These are phyloP conservation scores for Myzus persicae DNA, from an alignment of 1,140 invertebrate species.

Conservation along the genomic window DNA sequence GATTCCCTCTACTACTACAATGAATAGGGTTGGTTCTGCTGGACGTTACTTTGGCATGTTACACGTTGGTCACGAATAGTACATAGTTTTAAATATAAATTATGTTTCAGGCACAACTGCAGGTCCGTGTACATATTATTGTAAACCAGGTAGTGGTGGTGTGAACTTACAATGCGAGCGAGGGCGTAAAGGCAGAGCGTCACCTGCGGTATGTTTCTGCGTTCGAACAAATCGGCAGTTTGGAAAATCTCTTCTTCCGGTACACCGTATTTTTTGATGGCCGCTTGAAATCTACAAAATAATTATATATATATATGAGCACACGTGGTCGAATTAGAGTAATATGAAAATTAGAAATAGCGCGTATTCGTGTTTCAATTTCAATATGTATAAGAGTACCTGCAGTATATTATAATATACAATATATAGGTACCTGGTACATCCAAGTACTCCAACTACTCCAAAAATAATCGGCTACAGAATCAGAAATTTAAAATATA, in stretches of 20 bases:
- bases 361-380: neutral
- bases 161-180: conserved; percentile 83
- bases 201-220: conserved; percentile 95
- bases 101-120: neutral
- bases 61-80: too few species aligned
- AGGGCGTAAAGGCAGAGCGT: conserved; percentile 88
- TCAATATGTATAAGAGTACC: too few species aligned
- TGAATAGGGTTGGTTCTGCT: too few species aligned
- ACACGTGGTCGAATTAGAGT: neutral
- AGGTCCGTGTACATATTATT: too few species aligned
- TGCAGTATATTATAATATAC: neutral
- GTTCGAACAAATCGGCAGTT: conserved; percentile 96
- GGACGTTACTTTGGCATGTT: too few species aligned
- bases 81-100: neutral
- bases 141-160: too few species aligned
- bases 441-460: neutral
- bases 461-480: neutral
- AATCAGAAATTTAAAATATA: too few species aligned
- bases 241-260: conserved; percentile 98
- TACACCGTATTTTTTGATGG: conserved; percentile 91
- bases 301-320: neutral
- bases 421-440: too few species aligned
- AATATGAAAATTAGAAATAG: too few species aligned
- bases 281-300: conserved; percentile 84
- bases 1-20: too few species aligned